These are phyloP conservation scores for Papilio demoleus DNA, from an alignment of 2,888 invertebrate species.

Conservation along the genomic window DNA sequence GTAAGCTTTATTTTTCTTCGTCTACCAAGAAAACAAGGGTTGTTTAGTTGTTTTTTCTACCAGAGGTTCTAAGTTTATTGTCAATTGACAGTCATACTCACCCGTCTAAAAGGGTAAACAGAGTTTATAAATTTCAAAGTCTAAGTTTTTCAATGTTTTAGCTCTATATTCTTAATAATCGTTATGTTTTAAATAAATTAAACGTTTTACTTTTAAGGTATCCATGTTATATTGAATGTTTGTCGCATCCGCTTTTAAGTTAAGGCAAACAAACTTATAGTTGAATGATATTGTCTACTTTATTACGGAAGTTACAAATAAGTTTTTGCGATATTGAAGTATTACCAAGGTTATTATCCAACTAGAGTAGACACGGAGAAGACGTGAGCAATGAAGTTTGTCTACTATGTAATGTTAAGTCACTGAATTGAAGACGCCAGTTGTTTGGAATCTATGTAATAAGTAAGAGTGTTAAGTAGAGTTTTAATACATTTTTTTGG, in stretches of 20 bases:
- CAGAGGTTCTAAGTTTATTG: not conserved
- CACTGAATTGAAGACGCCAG: no score
- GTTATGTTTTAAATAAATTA: no score
- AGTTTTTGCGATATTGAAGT: not conserved
- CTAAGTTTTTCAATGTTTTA: no score
- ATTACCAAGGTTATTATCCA: not conserved
- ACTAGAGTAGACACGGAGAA: not conserved
- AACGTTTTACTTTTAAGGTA: no score
- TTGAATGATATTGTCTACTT: constrained; percentile 39
- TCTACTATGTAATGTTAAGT: no score
- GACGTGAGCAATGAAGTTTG: not conserved
- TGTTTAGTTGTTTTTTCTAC: no score
- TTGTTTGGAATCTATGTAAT: no score
- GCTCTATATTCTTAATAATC: no score
- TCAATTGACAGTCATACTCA: no score
- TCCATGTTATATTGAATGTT: no score
- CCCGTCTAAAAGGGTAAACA: not conserved
- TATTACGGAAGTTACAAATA: constrained; percentile 33
- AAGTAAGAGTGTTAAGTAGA: no score
- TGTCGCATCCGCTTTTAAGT: constrained; percentile 37
- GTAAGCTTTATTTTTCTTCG: not conserved
- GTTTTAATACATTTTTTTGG: no score
- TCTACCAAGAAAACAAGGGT: not conserved
- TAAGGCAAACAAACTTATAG: constrained; percentile 30
- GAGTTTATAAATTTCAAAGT: not conserved